Evolutionary conservation across 2,888 invertebrate species (phyloP).

Genomic region (Sinotaia quadrata): DNA sequence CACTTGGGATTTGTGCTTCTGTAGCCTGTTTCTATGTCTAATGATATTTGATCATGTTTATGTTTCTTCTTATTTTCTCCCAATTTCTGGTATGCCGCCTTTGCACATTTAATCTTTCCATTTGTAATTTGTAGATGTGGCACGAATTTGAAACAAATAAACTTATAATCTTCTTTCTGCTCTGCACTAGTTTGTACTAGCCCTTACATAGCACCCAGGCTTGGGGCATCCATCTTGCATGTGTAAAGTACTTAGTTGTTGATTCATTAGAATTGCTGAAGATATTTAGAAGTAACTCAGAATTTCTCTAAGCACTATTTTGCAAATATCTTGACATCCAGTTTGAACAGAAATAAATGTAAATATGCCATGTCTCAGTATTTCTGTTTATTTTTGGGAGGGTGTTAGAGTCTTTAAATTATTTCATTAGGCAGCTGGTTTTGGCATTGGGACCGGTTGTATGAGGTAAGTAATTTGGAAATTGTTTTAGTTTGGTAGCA

Average conservation of each 20-base stretch:
- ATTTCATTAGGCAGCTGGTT: too few relatives aligned
- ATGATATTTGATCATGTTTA: conserved; percentile 3
- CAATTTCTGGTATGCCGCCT: conserved; percentile 27
- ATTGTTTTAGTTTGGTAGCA: too few relatives aligned
- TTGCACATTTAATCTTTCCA: conserved; percentile 30
- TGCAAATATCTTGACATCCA: not conserved
- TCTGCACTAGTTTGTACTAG: conserved; percentile 30
- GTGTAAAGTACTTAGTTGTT: not conserved
- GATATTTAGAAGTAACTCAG: not conserved
- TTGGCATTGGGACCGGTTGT: too few relatives aligned
- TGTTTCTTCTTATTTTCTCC: conserved; percentile 14
- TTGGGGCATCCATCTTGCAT: not conserved
- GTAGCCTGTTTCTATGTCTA: conserved; percentile 26
- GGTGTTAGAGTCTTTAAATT: too few relatives aligned
- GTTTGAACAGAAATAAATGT: not conserved
- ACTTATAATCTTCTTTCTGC: conserved; percentile 26
- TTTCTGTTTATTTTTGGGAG: too few relatives aligned
- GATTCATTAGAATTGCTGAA: not conserved
- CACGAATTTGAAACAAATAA: conserved; percentile 30
- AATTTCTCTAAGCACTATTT: not conserved
- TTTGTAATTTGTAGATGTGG: conserved; percentile 31
- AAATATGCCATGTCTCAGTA: too few relatives aligned
- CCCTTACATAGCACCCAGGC: conserved; percentile 14
- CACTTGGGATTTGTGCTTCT: conserved; percentile 29
- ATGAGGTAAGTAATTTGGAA: too few relatives aligned